Evolutionary conservation across 2,888 invertebrate species (phyloP), one percentile per base, ranked within the genome.

Genomic region (Willowsia nigromaculata): DNA sequence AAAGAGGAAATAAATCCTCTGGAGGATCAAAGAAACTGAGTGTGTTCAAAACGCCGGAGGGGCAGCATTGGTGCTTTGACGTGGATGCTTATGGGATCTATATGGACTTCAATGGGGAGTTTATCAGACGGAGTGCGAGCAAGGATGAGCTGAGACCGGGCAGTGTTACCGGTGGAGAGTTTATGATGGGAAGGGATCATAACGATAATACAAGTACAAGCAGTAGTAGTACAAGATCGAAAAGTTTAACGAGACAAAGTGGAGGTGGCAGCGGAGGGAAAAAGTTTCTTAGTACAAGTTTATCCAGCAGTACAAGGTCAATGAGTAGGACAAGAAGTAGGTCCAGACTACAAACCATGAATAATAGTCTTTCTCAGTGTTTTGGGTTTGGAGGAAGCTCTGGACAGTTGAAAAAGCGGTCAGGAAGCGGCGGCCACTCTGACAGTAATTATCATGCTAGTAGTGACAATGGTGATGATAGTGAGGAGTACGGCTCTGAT

Each of bases 41-140:
- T 87, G 90, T 92, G 27, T 91, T 92, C 83, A 89, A 90, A 83
- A 86, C 89, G 74, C 87, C 90, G 7, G 89, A 91, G 76, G 92
- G 90, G 15, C 91, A 92, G 33, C 91, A 86, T 59, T 92, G 91
- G 91, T 92, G 92, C 56, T 91, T 91, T 83, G 92, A 92, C 56
- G 88, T 92, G 89, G 92, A 92, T 53, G 91, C 92, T 1, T 92
- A 91, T 47, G 91, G 91, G 68, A 92, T 91, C 53, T 92, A 92
- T 76, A 91, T 91, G 91, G 91, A 90, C 78, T 89, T 89, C n/a
- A 89, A 88, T 43, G 81, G 80, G 2, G 50, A 83, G 56, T 78
- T 82, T 68, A 84, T 62, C 15, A 71, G 43, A 40, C 74, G 88
- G 11, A 90, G 89, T 84, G 59, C 62, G 9, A 90, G 90, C 33